Base-by-base conservation (phyloP, 2,888 invertebrate species). In the Nezara viridula region DNA sequence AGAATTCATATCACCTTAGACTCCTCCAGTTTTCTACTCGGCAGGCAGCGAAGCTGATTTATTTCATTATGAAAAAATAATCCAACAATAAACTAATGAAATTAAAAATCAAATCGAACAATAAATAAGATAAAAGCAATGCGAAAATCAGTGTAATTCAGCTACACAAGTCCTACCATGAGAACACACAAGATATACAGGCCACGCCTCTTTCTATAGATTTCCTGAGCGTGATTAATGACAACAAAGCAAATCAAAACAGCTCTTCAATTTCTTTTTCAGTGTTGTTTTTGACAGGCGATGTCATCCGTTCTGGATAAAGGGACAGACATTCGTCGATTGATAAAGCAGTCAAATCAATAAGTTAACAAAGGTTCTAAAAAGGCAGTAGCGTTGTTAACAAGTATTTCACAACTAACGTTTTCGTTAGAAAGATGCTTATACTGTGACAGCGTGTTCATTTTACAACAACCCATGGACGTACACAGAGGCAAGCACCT, bases 221-320 rank as follows among this genome's bases (percentile, higher is more conserved):
- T 66, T 66, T 66, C 66, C 66, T 32, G 6, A 66, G 5, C 66
- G 66, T 66, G 66, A 66, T 32, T 66, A 66, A 66, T 66, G 66
- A 66, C 32, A 66, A 66, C 60, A 60, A 66, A 66, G 66, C 66
- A 66, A 66, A 66, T 66, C 66, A 32, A 66, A 66, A 66, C 32
- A 66, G 32, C 19, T 32, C 66, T 32, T 66, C 66, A 66, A 27
- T 66, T 66, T 66, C 27, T 66, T 66, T 27, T 66, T 32, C 14
- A 66, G 16, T 66, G 32, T 32, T 66, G 66, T 66, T 66, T 66
- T 66, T 66, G 32, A 32, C 66, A 66, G 32, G 16, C 32, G 66
- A 27, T 66, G 66, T 32, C 66, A 32, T 32, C 66, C 66, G 2
- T 66, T 66, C 27, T 32, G 32, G 32, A 32, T 66, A 66, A 66